phyloP scores from a whole-genome alignment of 2,888 invertebrate genomes.

The Macrosoma leucophasiata region DNA sequence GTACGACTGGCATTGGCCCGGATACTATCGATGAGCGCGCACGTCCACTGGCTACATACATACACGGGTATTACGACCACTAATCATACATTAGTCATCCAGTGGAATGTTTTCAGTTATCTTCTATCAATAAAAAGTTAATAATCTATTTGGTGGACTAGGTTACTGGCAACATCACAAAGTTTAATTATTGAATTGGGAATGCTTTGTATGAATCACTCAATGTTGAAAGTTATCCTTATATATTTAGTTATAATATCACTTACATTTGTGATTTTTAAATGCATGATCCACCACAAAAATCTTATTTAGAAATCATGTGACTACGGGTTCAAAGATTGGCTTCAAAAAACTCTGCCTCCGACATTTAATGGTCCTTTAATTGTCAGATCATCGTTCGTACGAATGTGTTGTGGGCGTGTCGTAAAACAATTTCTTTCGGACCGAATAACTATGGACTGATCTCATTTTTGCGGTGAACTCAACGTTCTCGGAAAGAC shows the following conservation, averaged over 20 bases:
- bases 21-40: conserved; percentile 65
- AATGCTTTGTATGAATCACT: no score
- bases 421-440: conserved; percentile 54
- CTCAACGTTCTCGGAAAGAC: conserved; percentile 44
- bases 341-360: conserved; percentile 38
- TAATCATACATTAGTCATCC: conserved; percentile 11
- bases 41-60: conserved; percentile 49
- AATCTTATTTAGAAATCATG: conserved; percentile 38
- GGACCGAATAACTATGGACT: conserved; percentile 31
- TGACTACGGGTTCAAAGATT: conserved; percentile 44
- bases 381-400: conserved; percentile 45
- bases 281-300: conserved; percentile 47
- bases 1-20: conserved; percentile 74
- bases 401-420: conserved; percentile 50
- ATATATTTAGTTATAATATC: no score
- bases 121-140: no score
- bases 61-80: conserved; percentile 17
- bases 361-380: conserved; percentile 51
- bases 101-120: conserved; percentile 18
- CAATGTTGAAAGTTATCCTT: no score
- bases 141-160: no score
- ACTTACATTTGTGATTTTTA: conserved; percentile 15
- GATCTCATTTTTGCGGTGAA: conserved; percentile 49
- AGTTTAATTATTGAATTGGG: no score
- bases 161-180: no score